Base-by-base conservation (phyloP, 2,113 vertebrate genomes). In the Oreochromis aureus region DNA sequence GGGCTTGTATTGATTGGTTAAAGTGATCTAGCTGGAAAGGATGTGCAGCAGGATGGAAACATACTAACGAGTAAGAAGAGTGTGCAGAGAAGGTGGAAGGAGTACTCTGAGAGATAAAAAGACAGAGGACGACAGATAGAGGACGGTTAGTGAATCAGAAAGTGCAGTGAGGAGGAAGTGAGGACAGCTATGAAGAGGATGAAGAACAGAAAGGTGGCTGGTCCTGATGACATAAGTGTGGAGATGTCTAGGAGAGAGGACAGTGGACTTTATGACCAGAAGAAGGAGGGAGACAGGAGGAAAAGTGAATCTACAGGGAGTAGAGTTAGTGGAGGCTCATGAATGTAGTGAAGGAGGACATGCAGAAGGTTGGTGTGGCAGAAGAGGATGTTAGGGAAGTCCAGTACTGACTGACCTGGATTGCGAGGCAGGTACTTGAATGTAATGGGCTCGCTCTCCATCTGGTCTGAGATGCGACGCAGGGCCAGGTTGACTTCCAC, bases 371-470 rank as follows among this genome's bases (percentile, higher is more conserved):
- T 27, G n/a, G 66, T 71, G 66, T 73, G 66, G 39, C 66, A 46
- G 22, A 44, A n/a, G 13, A 71, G 13, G 66, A 46, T 44, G 66
- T 66, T 36, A 2, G 32, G 32, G 32, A 66, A 66, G 78, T 18
- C 18, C 15, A 6, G 16, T 46, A 15, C 7, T 2, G 41, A 59
- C 94, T 92, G 81, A 98, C 98, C 98, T 4, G 94, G 94, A 82
- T 97, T 96, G 39, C 92, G 83, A 2, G 98, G 98, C 91, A 97
- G 85, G 94, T 98, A 98, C 0, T 96, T 97, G 92, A 98, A 98
- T 58, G 86, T 93, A 44, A 98, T 78, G 0, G 97, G 93, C 24
- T 98, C 97, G 2, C 98, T 98, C 96, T 98, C 96, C 94, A 98
- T 98, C 18, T 97, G 97, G 19, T 98, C 98, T 0, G 98, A 98